Conservation (phyloP, 2,888 invertebrate genomes). For the Chrysotoxum bicinctum region DNA sequence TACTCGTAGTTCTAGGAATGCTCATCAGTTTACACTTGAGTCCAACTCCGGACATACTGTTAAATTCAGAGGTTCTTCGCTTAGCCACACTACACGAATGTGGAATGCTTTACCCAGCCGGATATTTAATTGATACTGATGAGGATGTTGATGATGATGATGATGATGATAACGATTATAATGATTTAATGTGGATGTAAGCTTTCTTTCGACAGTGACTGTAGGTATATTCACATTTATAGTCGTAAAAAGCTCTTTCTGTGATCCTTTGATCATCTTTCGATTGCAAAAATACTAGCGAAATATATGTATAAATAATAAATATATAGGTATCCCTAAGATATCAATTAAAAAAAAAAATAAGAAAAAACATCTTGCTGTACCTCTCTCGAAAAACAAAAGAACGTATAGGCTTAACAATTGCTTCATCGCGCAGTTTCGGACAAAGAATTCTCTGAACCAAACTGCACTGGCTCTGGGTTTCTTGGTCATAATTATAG, state of each 20-base stretch:
- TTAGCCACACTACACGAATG: no score
- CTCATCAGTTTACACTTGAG: no score
- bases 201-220: neutral
- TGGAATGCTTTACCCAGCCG: no score
- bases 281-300: neutral
- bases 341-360: constrained; percentile 6
- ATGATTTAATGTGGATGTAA: neutral
- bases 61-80: no score
- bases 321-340: neutral
- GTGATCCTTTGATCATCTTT: constrained; percentile 14
- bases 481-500: constrained; percentile 52
- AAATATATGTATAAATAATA: constrained; percentile 25
- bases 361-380: neutral
- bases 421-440: constrained; percentile 5
- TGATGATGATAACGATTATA: no score
- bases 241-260: constrained; percentile 18
- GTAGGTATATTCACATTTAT: neutral
- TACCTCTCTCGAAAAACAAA: neutral
- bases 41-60: no score
- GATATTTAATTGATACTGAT: no score
- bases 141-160: no score
- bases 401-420: neutral
- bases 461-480: constrained; percentile 23
- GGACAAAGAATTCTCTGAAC: constrained; percentile 28
- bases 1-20: no score